Evolutionary conservation across 2,797 vertebrate genomes (phyloP).

Genomic region (Philypnodon macrostomus): DNA sequence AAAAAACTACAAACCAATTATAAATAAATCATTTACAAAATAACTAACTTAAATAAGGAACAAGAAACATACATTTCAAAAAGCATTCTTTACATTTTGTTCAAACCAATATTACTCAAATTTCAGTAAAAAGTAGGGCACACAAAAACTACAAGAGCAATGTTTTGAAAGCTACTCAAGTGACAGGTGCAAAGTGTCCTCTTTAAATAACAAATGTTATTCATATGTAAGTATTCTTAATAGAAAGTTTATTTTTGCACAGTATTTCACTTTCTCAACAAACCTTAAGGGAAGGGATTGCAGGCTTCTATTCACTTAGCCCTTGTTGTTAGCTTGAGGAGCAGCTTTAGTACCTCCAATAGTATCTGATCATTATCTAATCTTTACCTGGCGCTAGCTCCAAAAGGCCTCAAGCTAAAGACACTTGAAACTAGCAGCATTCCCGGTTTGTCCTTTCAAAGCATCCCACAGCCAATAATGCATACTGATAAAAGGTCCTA

Average conservation of each 20-base stretch:
- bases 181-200: no score
- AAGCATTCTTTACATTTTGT: no score
- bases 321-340: conserved; percentile 63
- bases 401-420: conserved; percentile 79
- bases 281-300: conserved; percentile 62
- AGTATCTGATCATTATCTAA: conserved; percentile 82
- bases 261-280: conserved; percentile 45
- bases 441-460: conserved; percentile 74
- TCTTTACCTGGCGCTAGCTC: conserved; percentile 78
- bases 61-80: no score
- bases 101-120: no score
- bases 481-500: conserved; percentile 62
- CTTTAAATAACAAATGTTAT: no score
- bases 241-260: not conserved
- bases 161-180: no score
- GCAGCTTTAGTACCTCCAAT: conserved; percentile 69
- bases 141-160: no score
- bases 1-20: no score
- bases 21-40: no score
- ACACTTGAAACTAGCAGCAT: conserved; percentile 78
- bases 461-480: conserved; percentile 72
- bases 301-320: conserved; percentile 53
- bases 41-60: no score
- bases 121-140: no score
- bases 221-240: no score